phyloP scores from a whole-genome alignment of 2,113 vertebrate species.

The Tiliqua scincoides region DNA sequence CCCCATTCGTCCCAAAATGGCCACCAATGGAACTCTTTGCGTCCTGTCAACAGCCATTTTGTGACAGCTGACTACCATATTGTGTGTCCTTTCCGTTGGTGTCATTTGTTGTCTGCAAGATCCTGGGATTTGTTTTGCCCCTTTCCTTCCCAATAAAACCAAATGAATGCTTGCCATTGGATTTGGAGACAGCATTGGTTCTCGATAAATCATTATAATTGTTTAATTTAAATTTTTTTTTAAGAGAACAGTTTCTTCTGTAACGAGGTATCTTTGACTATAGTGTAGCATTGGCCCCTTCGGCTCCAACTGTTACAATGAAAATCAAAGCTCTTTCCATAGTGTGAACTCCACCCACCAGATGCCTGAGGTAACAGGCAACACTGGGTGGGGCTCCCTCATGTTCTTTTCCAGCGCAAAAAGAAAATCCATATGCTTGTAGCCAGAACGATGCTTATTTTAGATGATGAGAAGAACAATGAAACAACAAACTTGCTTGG shows the following conservation, averaged over 20 bases:
- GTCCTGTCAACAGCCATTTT: too few relatives aligned
- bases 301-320: background rate
- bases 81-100: background rate
- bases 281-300: background rate
- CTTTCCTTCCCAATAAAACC: background rate
- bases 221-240: background rate
- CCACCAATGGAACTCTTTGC: too few relatives aligned
- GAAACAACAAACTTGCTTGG: background rate
- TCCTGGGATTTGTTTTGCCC: background rate
- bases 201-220: background rate
- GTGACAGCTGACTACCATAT: background rate
- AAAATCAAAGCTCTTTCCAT: background rate
- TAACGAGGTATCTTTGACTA: background rate
- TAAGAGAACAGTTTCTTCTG: background rate
- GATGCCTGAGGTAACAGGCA: constrained; percentile 19
- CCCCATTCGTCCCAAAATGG: too few relatives aligned
- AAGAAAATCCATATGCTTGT: background rate
- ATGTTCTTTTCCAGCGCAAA: constrained; percentile 7
- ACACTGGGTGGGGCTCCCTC: background rate
- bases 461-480: constrained; percentile 26
- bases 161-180: background rate
- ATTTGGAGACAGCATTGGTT: background rate
- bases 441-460: constrained; percentile 38
- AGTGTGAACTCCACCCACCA: background rate
- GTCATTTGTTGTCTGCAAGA: background rate